A percentile compares a stretch with the other conserved stretches of the same genome.
Conservation (phyloP, 2,888 invertebrate species). For the Rhabditoides inermis region DNA sequence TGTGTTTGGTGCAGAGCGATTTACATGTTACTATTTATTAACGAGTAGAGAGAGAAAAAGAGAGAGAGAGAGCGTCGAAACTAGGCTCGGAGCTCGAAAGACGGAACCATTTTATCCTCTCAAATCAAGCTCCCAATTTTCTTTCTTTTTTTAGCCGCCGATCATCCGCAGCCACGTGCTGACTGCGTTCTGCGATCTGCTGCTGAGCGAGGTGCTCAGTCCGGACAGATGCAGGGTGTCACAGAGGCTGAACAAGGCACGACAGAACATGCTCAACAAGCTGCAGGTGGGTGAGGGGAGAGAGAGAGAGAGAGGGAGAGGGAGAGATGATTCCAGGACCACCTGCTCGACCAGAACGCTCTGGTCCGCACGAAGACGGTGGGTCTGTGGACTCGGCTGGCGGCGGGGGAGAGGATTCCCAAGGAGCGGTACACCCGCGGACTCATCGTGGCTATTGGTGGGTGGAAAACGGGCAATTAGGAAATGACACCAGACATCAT, state of each 20-base stretch:
- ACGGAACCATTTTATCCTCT: no score
- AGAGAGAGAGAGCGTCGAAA: no score
- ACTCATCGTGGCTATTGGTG: conserved; percentile 14
- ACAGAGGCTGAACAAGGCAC: conserved; percentile 5
- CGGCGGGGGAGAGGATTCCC: conserved; percentile 15
- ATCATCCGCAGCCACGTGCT: conserved; percentile 12
- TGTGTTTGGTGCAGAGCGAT: no score
- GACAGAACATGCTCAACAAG: conserved; percentile 8
- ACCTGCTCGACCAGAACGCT: conserved; percentile 74
- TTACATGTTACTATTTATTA: no score
- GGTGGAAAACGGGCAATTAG: no score
- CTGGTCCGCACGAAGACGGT: conserved; percentile 75
- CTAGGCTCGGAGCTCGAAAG: no score
- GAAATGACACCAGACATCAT: no score
- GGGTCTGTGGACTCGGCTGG: conserved; percentile 64
- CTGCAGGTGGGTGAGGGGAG: conserved; percentile 6
- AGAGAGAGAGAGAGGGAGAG: background rate
- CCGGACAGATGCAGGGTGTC: conserved; percentile 8
- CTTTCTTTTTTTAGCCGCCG: conserved; percentile 5
- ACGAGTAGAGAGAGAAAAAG: no score
- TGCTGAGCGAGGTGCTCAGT: conserved; percentile 4
- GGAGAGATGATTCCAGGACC: conserved; percentile 58
- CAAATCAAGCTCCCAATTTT: background rate
- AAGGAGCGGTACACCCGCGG: conserved; percentile 8
- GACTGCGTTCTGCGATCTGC: conserved; percentile 7